phyloP scores from a whole-genome alignment of 2,888 invertebrate genomes.

The Brassicogethes aeneus region DNA sequence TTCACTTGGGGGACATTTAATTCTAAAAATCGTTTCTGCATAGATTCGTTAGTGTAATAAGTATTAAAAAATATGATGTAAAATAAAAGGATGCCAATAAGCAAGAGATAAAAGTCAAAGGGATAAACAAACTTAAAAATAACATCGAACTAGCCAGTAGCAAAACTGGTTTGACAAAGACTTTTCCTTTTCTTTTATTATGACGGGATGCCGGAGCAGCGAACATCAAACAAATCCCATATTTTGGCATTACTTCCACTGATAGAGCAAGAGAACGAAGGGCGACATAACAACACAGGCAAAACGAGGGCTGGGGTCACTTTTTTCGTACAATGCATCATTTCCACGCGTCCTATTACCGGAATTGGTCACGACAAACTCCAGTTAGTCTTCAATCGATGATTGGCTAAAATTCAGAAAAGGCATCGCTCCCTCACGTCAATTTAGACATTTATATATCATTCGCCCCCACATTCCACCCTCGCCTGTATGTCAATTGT shows the following conservation, averaged over 20 bases:
- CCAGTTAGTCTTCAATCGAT: conserved; percentile 27
- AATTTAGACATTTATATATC: conserved; percentile 25
- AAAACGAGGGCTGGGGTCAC: conserved; percentile 28
- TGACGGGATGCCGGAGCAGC: conserved; percentile 1
- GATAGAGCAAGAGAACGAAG: conserved; percentile 22
- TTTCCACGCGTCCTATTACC: conserved; percentile 39
- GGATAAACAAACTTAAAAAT: neutral
- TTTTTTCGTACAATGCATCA: conserved; percentile 35
- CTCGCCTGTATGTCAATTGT: conserved; percentile 14
- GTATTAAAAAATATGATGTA: too few species aligned
- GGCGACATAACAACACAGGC: conserved; percentile 7
- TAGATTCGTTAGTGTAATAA: too few species aligned
- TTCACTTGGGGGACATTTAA: too few species aligned
- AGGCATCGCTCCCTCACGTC: conserved; percentile 27
- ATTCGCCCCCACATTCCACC: conserved; percentile 16
- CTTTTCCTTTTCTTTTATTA: conserved; percentile 19
- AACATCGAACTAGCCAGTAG: neutral
- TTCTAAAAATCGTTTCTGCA: too few species aligned
- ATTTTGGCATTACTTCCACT: conserved; percentile 29
- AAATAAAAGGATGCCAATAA: too few species aligned
- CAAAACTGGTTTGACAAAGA: conserved; percentile 12
- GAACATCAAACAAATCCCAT: conserved; percentile 19
- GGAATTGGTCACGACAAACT: conserved; percentile 33
- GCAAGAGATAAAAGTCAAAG: neutral
- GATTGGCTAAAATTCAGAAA: conserved; percentile 26